Base-by-base conservation (phyloP, 64 coral and sea anemone species). In the Dendronephthya gigantea region DNA sequence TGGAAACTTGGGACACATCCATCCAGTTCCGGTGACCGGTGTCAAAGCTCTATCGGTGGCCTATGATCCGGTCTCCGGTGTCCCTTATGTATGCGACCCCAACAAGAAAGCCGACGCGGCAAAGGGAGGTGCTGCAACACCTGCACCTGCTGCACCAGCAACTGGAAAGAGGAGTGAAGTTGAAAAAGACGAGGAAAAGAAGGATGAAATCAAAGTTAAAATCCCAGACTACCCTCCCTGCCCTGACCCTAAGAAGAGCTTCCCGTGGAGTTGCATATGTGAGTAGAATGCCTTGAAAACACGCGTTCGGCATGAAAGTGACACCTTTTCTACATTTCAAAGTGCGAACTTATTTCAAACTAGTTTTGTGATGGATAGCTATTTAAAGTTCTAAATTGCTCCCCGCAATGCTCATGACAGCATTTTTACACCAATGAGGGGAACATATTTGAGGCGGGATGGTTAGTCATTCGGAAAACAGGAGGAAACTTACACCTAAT, bases 11-110 rank as follows among this genome's bases (percentile, higher is more conserved):
- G 72, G 72, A 36, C 72, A 79, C 29, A 79, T 79, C 29, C 72
- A 79, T 16, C 72, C 72, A 79, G 72, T 79, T 17, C 72, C 72
- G 29, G 72, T 79, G 2, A 79, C 72, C 25, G 72, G 72, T 9
- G 72, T 79, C 15, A 79, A 79, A 79, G 72, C 72, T 19, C 72
- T 79, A 36, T 79, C 72, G 1, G 72, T 79, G 17, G 72, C 72
- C 72, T 79, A 79, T 39, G 72, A 79, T 39, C 72, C 72, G 2
- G 28, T 79, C 13, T 79, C 72, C 9, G 72, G 72, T 39, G 36
- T 39, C 36, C 72, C 72, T 19, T 79, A 79, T 39, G 72, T 79
- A 33, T 79, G 72, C 17, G 72, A 79, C 36, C 72, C 72, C 2
- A 3, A 34, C 7, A 79, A 79, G 72, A 79, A 66, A 17, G 58